These are phyloP conservation scores for Chiroxiphia lanceolata DNA, from an alignment of 2,797 vertebrate species.

Conservation along the genomic window DNA sequence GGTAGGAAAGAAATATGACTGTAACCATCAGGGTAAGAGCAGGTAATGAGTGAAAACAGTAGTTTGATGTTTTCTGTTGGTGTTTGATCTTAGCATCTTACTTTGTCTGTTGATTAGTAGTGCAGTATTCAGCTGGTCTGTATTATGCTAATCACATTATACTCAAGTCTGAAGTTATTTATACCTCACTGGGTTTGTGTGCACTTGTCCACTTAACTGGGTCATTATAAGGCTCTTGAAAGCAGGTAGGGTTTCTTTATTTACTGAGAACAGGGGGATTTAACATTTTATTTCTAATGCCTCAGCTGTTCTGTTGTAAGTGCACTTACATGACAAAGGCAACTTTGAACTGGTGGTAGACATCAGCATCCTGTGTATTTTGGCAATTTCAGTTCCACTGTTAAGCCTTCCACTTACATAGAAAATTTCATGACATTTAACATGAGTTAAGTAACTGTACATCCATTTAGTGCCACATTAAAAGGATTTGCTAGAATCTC, in stretches of 20 bases:
- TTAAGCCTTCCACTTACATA: not conserved
- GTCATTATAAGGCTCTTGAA: not conserved
- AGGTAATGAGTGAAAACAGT: not conserved
- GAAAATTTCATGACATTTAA: not conserved
- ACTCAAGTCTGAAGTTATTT: not conserved
- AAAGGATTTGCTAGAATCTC: not conserved
- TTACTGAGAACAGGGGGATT: not conserved
- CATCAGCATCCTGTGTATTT: not conserved
- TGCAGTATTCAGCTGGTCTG: not conserved
- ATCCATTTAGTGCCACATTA: not conserved
- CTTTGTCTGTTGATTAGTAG: not conserved
- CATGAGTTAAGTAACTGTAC: not conserved
- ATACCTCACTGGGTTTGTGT: not conserved
- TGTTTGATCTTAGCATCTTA: not conserved
- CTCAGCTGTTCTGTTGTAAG: not conserved
- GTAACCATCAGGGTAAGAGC: not conserved
- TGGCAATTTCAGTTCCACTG: not conserved
- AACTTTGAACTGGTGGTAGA: not conserved
- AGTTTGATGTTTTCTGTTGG: not conserved
- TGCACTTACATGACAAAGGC: not conserved
- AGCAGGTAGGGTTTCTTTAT: not conserved
- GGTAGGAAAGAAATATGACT: not conserved
- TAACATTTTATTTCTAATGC: not conserved
- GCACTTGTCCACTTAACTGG: not conserved
- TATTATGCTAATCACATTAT: not conserved